A percentile compares a stretch with the other conserved stretches of the same genome.
These are phyloP conservation scores for Aurelia aurita DNA, from an alignment of 30 jellyfish, hydroid and myxozoan genomes.

Conservation along the genomic window DNA sequence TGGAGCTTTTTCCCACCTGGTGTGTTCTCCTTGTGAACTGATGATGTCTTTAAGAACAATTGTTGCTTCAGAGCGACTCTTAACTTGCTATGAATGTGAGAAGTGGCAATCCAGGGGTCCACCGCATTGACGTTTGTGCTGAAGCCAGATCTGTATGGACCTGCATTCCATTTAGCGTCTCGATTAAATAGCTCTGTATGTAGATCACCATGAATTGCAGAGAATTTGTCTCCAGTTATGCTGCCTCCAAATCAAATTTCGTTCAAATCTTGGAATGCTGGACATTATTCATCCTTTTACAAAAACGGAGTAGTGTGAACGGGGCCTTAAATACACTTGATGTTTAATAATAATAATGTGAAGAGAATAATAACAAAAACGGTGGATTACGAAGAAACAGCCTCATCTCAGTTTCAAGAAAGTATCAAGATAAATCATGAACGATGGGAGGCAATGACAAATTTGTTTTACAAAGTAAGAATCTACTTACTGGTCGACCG, in stretches of 20 bases:
- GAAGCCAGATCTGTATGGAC: conserved; percentile 54
- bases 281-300: neutral
- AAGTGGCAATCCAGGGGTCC: conserved; percentile 29
- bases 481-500: neutral
- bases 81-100: conserved; percentile 37
- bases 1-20: conserved; percentile 56
- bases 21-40: conserved; percentile 54
- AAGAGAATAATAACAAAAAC: too few species aligned
- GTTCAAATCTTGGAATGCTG: conserved; percentile 24
- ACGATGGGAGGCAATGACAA: too few species aligned
- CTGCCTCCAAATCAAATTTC: conserved; percentile 56
- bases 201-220: conserved; percentile 48
- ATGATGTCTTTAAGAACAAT: conserved; percentile 50
- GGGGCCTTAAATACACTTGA: too few species aligned
- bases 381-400: too few species aligned
- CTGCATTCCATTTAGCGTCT: conserved; percentile 43
- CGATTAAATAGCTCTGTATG: conserved; percentile 46
- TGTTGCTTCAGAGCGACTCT: conserved; percentile 57
- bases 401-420: too few species aligned
- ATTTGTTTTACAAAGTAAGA: too few species aligned
- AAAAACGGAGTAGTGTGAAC: too few species aligned
- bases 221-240: conserved; percentile 42
- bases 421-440: too few species aligned
- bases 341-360: too few species aligned
- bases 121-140: conserved; percentile 37